These are phyloP conservation scores for Listronotus oregonensis DNA, from an alignment of 1,140 invertebrate species.

Conservation along the genomic window DNA sequence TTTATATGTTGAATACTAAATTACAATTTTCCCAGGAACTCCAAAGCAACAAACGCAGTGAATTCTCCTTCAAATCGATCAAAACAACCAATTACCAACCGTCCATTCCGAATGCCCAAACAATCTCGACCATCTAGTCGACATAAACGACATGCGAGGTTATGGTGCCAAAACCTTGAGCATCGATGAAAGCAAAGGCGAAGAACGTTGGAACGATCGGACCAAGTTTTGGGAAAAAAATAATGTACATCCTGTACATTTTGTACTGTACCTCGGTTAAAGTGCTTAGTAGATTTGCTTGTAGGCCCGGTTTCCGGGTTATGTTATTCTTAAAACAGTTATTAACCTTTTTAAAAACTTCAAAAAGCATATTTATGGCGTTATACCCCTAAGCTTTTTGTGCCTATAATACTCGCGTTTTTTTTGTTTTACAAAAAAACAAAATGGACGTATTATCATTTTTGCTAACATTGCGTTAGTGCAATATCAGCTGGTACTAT, in stretches of 20 bases:
- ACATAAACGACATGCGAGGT: slow-evolving; percentile 47
- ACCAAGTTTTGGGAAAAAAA: slow-evolving; percentile 60
- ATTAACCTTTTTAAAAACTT: slow-evolving; percentile 5
- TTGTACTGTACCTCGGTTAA: background rate
- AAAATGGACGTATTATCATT: too few relatives aligned
- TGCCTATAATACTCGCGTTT: too few relatives aligned
- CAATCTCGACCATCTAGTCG: slow-evolving; percentile 42
- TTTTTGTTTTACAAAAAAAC: too few relatives aligned
- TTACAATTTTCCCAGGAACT: slow-evolving; percentile 43
- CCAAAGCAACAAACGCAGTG: slow-evolving; percentile 43
- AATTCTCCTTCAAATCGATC: slow-evolving; percentile 40
- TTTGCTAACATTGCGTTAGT: background rate
- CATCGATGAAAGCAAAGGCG: slow-evolving; percentile 57
- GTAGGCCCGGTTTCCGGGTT: background rate
- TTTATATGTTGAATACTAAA: too few relatives aligned
- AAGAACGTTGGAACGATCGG: slow-evolving; percentile 61
- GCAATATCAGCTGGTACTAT: background rate
- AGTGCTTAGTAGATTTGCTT: background rate
- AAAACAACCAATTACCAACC: slow-evolving; percentile 27
- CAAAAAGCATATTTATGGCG: too few relatives aligned
- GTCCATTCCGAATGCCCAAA: slow-evolving; percentile 17
- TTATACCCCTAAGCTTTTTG: too few relatives aligned
- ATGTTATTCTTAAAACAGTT: background rate
- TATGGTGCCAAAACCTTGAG: slow-evolving; percentile 35
- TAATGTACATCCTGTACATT: background rate